Evolutionary conservation across 2,797 vertebrate genomes (phyloP).

Genomic region (Acrossocheilus wenchowensis): DNA sequence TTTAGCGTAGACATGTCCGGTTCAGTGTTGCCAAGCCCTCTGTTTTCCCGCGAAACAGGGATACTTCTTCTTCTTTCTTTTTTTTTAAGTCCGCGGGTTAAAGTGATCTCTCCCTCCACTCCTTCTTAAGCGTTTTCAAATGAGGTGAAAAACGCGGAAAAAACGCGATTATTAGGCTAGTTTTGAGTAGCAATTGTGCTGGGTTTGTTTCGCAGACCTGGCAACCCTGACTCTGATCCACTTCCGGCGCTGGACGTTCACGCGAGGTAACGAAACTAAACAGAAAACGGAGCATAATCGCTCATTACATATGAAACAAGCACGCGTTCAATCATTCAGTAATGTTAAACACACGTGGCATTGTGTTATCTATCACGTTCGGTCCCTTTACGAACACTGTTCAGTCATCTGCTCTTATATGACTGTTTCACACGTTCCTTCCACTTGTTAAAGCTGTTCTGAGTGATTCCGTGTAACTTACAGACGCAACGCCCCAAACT

Average conservation of each 20-base stretch:
- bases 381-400: background rate
- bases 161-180: background rate
- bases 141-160: background rate
- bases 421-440: background rate
- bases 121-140: background rate
- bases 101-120: background rate
- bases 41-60: background rate
- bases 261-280: background rate
- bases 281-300: background rate
- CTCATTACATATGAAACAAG: background rate
- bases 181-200: background rate
- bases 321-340: background rate
- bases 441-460: too few species aligned
- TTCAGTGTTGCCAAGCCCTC: background rate
- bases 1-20: background rate
- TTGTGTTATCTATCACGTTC: too few species aligned
- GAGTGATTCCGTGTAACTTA: too few species aligned
- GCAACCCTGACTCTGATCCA: background rate
- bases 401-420: background rate
- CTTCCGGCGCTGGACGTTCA: conserved; percentile 15
- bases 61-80: too few species aligned
- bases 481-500: background rate
- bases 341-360: background rate
- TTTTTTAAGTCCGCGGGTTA: background rate
- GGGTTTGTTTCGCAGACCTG: background rate